Percentiles rank a stretch among this genome's conserved stretches.
Conservation (phyloP, 2,113 vertebrate species). For the Rhineura floridana region DNA sequence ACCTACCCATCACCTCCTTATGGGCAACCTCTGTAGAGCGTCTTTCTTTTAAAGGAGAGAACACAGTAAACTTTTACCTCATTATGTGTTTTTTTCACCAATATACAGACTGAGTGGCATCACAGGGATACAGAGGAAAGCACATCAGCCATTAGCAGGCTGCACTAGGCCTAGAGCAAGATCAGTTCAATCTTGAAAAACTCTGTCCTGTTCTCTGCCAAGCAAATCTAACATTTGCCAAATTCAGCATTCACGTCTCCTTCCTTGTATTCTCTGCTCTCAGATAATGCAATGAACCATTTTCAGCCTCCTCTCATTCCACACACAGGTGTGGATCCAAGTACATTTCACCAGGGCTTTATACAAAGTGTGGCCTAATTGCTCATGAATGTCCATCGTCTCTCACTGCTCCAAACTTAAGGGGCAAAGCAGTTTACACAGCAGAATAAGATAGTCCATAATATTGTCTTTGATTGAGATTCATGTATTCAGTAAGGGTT, state of each 20-base stretch:
- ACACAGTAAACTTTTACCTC: background rate
- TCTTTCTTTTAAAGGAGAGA: background rate
- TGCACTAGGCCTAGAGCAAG: background rate
- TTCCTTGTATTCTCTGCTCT: background rate
- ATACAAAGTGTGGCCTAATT: background rate
- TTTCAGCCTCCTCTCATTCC: background rate
- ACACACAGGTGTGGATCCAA: background rate
- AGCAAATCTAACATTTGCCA: background rate
- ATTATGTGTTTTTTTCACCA: background rate
- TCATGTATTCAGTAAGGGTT: conserved; percentile 28
- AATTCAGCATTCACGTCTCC: background rate
- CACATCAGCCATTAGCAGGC: no score
- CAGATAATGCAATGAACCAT: background rate
- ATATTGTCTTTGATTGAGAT: background rate
- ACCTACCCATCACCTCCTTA: background rate
- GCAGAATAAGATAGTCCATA: background rate
- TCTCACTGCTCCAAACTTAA: background rate
- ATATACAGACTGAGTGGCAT: background rate
- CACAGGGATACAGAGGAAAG: background rate
- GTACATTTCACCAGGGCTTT: background rate
- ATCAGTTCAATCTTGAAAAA: background rate
- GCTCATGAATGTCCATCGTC: background rate
- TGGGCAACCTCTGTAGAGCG: background rate
- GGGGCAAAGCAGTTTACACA: background rate
- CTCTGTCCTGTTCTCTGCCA: background rate